These are phyloP conservation scores for Scomber colias DNA, from an alignment of 2,113 vertebrate genomes.

Conservation along the genomic window DNA sequence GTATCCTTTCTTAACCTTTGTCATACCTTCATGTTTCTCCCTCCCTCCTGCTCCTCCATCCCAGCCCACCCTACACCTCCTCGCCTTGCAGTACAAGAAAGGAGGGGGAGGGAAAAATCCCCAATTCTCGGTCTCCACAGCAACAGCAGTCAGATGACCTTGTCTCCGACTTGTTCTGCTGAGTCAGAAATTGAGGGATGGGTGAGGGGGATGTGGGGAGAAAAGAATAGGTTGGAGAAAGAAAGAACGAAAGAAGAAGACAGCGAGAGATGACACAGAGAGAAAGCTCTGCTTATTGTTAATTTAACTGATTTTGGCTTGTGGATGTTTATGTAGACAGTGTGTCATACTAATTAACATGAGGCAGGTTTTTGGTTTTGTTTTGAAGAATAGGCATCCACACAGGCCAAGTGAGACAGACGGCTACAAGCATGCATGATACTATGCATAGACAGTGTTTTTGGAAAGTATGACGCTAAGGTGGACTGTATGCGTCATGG, in stretches of 20 bases:
- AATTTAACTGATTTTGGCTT: slow-evolving; percentile 23
- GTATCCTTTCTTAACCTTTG: slow-evolving; percentile 80
- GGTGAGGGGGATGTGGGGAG: slow-evolving; percentile 50
- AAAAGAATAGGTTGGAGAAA: slow-evolving; percentile 31
- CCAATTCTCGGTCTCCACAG: slow-evolving; percentile 78
- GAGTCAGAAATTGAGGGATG: slow-evolving; percentile 82
- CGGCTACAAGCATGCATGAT: slow-evolving; percentile 1
- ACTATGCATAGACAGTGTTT: slow-evolving; percentile 16
- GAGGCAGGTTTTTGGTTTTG: slow-evolving; percentile 12
- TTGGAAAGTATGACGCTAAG: slow-evolving; percentile 24
- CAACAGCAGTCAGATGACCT: slow-evolving; percentile 86
- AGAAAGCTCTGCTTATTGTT: slow-evolving; percentile 29
- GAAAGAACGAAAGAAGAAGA: not conserved
- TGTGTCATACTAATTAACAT: slow-evolving; percentile 45
- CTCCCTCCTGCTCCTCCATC: not conserved
- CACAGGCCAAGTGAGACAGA: not conserved
- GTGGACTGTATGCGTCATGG: slow-evolving; percentile 57
- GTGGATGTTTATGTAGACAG: slow-evolving; percentile 31
- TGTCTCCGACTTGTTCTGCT: slow-evolving; percentile 82
- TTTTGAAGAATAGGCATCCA: not conserved
- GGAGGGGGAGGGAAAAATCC: slow-evolving; percentile 54
- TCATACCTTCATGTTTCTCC: slow-evolving; percentile 55
- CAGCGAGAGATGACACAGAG: slow-evolving; percentile 39
- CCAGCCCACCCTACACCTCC: slow-evolving; percentile 1
- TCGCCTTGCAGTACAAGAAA: slow-evolving; percentile 63